These are phyloP conservation scores for Lasioglossum leucozonium DNA, from an alignment of 2,888 invertebrate species.

Conservation along the genomic window DNA sequence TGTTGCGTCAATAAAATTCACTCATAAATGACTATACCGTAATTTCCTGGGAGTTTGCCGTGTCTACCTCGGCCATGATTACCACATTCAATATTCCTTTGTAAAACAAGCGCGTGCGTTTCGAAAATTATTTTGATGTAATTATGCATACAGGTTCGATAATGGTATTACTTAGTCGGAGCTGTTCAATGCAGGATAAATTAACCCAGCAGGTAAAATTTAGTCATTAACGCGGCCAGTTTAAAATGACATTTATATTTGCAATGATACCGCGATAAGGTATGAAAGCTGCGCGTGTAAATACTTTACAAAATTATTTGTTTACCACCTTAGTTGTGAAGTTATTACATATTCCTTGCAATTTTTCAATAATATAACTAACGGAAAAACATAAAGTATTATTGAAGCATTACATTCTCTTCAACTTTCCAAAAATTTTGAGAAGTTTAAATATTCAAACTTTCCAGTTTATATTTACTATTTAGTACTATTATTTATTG, in stretches of 20 bases:
- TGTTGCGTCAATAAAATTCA: not conserved
- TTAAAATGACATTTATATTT: not conserved
- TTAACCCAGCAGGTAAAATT: constrained; percentile 1
- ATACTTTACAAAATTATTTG: not conserved
- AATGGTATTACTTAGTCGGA: constrained; percentile 7
- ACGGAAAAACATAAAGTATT: not conserved
- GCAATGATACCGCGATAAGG: not conserved
- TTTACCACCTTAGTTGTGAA: not conserved
- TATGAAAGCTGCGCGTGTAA: not conserved
- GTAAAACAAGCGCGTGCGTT: not conserved
- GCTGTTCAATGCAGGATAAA: not conserved
- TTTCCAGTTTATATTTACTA: not conserved
- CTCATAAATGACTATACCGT: not conserved
- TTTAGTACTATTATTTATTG: not conserved
- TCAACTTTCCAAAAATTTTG: not conserved
- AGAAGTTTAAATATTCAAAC: not conserved
- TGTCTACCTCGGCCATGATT: not conserved
- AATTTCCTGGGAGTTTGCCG: not conserved
- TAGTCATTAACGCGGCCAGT: not conserved
- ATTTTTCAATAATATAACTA: not conserved
- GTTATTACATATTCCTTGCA: not conserved
- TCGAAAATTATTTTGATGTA: constrained; percentile 12
- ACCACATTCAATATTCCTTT: constrained; percentile 11
- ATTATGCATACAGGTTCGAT: constrained; percentile 3
- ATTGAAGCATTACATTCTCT: not conserved